Base-by-base conservation (phyloP, 2,888 invertebrate species). In the Drosophila putrida region DNA sequence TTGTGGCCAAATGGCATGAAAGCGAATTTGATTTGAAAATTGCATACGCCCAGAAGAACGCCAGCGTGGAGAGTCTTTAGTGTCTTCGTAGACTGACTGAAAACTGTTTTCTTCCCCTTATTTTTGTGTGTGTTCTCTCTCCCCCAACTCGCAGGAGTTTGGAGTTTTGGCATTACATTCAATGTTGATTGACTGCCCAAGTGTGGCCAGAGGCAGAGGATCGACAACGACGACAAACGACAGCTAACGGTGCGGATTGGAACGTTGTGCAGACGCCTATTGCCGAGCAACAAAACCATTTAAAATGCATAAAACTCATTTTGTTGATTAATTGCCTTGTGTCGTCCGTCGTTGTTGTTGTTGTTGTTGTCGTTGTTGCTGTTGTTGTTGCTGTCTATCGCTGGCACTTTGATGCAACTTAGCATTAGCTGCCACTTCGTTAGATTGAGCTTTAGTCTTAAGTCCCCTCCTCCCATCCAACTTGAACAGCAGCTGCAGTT, bases 261-360 rank as follows among this genome's bases (percentile, higher is more conserved):
- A 69, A 51, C 38, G 38, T 15, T 66, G 49, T 35, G 64, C n/a
- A 44, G 51, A 47, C 60, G 58, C 58, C 66, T 38, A 54, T 38
- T 62, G 27, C 44, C 44, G 53, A 51, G 57, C 62, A 57, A 47
- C 61, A 71, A 71, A 64, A 69, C 64, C 82, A 83, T 83, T 83
- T 83, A 83, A 83, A 88, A 83, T 83, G 88, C 88, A 83, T 83
- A 88, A 83, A 88, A 88, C 85, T 88, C 88, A 83, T 83, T 83
- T 88, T 58, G 75, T 80, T 83, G 83, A 83, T 83, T 83, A 83
- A 83, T 83, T 88, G 83, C 69, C 72, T 27, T 58, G 51, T 67
- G 77, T 78, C 27, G 62, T 65, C 50, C 64, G 77, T 78, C 27
- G 62, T 65, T 46, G 50, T 58, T 27, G 61, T 78, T 20, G 62